Percentiles rank a stretch among this genome's conserved stretches.
Evolutionary conservation across 2,888 invertebrate genomes (phyloP).

Genomic region (Zelleria hepariella): DNA sequence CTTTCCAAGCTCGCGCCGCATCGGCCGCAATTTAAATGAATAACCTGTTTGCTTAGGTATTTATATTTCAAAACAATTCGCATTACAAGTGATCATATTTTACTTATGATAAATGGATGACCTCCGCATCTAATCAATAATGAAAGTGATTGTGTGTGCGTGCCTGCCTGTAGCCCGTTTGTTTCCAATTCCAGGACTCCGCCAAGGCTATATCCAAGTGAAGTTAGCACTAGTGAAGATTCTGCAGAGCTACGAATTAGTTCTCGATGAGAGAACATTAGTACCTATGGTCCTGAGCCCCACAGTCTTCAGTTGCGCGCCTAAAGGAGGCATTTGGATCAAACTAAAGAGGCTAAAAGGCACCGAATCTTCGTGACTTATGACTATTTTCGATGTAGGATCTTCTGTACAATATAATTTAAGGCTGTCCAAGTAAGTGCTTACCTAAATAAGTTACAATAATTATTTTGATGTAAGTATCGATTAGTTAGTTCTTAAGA

Average conservation of each 20-base stretch:
- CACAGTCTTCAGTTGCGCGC: constrained; percentile 42
- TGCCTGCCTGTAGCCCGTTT: too few relatives aligned
- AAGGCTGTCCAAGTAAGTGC: background rate
- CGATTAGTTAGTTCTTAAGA: background rate
- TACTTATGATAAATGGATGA: background rate
- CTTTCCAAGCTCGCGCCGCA: too few relatives aligned
- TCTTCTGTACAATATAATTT: background rate
- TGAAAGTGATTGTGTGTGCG: background rate
- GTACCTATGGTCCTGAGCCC: constrained; percentile 48
- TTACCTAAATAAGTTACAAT: background rate
- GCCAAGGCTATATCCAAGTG: constrained; percentile 62
- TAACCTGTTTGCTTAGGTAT: too few relatives aligned
- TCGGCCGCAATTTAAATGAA: too few relatives aligned
- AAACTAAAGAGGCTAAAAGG: constrained; percentile 31
- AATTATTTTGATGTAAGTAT: background rate
- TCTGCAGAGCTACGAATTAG: constrained; percentile 43
- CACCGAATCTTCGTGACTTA: too few relatives aligned
- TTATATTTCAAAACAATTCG: too few relatives aligned
- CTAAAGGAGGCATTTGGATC: constrained; percentile 54
- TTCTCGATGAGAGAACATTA: constrained; percentile 39
- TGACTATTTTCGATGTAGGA: background rate
- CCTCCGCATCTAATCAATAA: background rate
- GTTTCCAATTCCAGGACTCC: constrained; percentile 43
- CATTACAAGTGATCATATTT: background rate
- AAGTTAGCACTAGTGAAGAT: constrained; percentile 57